phyloP scores from a whole-genome alignment of 2,888 invertebrate genomes.

The Cephus nigrinus region DNA sequence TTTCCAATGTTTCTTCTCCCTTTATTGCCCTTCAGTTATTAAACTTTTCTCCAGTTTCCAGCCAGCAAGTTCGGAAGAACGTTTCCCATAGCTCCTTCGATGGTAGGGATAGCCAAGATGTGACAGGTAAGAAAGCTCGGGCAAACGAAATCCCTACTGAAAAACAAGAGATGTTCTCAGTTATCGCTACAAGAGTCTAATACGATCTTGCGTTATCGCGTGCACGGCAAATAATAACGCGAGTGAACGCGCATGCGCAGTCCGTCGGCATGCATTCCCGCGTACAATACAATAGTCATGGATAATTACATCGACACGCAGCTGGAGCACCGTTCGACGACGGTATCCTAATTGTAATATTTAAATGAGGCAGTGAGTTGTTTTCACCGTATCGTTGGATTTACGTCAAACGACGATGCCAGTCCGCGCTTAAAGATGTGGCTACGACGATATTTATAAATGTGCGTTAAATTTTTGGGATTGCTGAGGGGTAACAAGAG shows the following conservation, averaged over 20 bases:
- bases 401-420: conserved; percentile 4
- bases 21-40: not conserved
- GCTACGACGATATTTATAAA: conserved; percentile 21
- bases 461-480: not conserved
- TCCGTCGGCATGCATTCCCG: not conserved
- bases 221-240: not conserved
- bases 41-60: not conserved
- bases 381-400: not conserved
- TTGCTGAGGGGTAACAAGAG: conserved; percentile 3
- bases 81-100: not conserved
- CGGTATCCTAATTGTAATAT: conserved; percentile 1
- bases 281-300: not conserved
- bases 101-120: not conserved
- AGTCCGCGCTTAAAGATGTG: not conserved
- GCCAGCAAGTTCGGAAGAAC: not conserved
- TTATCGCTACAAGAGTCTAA: not conserved
- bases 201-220: not conserved
- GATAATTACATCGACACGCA: conserved; percentile 1
- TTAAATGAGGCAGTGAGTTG: not conserved
- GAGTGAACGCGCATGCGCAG: not conserved
- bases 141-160: not conserved
- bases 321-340: not conserved
- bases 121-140: not conserved
- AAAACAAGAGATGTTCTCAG: not conserved
- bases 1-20: not conserved